These are phyloP conservation scores for Oryctes rhinoceros DNA, from an alignment of 1,140 invertebrate species.

Conservation along the genomic window DNA sequence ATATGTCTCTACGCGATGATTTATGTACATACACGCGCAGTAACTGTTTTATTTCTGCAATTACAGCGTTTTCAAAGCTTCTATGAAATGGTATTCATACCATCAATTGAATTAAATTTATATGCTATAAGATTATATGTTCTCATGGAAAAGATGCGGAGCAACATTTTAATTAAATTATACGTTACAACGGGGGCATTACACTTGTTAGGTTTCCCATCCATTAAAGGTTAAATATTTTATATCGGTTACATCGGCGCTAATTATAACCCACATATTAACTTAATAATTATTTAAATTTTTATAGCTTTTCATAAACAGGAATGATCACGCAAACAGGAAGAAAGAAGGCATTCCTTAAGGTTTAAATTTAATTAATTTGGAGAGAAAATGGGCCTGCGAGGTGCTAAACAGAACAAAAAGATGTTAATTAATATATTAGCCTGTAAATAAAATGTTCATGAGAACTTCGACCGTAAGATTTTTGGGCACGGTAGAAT, in stretches of 20 bases:
- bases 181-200: not conserved
- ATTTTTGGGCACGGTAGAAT: not conserved
- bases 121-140: not conserved
- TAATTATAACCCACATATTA: conserved; percentile 4
- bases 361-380: conserved; percentile 11
- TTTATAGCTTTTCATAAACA: not conserved
- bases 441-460: not conserved
- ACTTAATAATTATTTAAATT: not conserved
- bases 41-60: no score
- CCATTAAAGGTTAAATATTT: no score
- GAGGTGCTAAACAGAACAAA: conserved; percentile 19
- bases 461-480: not conserved
- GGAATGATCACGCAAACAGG: not conserved
- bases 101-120: not conserved
- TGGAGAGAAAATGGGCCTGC: conserved; percentile 3
- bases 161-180: not conserved
- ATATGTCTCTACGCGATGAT: no score
- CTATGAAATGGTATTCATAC: no score
- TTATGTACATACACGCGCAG: no score
- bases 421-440: conserved; percentile 19
- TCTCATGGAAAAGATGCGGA: not conserved
- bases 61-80: no score
- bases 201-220: no score
- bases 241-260: not conserved
- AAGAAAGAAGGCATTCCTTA: not conserved